Evolutionary conservation across 1,140 invertebrate genomes (phyloP).

Genomic region (Plutomurus gul): DNA sequence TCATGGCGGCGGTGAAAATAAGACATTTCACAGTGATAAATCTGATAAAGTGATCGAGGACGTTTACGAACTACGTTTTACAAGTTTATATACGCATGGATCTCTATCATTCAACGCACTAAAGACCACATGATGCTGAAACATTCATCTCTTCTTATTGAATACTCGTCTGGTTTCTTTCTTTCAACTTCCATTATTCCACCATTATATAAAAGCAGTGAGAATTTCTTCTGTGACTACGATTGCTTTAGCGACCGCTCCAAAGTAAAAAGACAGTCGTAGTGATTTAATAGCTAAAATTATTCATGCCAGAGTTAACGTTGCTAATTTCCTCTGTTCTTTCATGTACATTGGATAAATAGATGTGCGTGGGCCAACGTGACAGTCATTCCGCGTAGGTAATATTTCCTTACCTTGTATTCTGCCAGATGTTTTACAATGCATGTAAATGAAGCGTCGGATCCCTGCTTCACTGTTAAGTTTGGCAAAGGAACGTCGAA

Average conservation of each 20-base stretch:
- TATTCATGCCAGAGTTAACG: constrained; percentile 13
- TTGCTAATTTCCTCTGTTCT: background rate
- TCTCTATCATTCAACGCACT: background rate
- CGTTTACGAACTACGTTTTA: background rate
- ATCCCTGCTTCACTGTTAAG: constrained; percentile 81
- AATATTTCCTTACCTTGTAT: constrained; percentile 79
- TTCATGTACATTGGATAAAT: no score
- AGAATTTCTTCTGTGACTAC: no score
- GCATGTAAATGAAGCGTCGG: constrained; percentile 84
- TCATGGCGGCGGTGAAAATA: no score
- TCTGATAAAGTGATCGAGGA: background rate
- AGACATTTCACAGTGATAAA: background rate
- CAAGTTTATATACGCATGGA: no score
- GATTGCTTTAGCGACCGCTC: no score
- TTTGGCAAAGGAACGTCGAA: constrained; percentile 85
- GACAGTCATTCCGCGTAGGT: no score
- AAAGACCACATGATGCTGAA: background rate
- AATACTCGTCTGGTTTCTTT: background rate
- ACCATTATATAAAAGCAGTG: no score
- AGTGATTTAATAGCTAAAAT: constrained; percentile 7
- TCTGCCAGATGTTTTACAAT: constrained; percentile 82
- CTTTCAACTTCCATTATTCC: background rate
- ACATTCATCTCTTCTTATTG: background rate
- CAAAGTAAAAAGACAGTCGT: background rate
- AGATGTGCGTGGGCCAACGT: no score